Evolutionary conservation across 35 echinoderm and acorn worm genomes (phyloP).

Genomic region (Eucidaris tribuloides): DNA sequence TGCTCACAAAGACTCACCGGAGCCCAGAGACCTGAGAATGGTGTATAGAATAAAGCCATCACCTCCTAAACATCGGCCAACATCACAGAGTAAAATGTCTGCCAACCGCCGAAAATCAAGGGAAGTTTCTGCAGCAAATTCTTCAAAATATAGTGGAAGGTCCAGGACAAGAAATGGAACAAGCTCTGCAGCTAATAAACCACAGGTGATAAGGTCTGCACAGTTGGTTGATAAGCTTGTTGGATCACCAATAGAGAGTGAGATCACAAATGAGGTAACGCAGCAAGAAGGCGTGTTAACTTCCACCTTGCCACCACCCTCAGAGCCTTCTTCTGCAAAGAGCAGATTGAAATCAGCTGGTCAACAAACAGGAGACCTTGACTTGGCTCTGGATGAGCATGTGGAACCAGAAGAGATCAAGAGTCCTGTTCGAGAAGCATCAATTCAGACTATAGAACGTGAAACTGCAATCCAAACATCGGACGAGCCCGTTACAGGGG

Average conservation of each 20-base stretch:
- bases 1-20: not conserved
- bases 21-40: conserved; percentile 42
- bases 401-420: not conserved
- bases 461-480: conserved; percentile 16
- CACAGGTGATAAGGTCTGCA: not conserved
- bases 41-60: conserved; percentile 67
- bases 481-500: not conserved
- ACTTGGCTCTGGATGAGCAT: not conserved
- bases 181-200: not conserved
- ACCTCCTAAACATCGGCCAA: conserved; percentile 64
- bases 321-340: not conserved
- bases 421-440: conserved; percentile 23
- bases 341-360: not conserved
- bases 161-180: conserved; percentile 1
- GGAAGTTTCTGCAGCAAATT: not conserved
- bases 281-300: conserved; percentile 30
- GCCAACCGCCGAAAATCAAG: too few relatives aligned
- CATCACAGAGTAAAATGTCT: too few relatives aligned
- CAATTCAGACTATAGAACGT: not conserved
- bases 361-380: conserved; percentile 5
- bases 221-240: not conserved
- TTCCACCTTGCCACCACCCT: not conserved
- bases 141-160: not conserved
- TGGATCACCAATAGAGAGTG: conserved; percentile 11
- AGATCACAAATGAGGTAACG: not conserved